A percentile compares a stretch with the other conserved stretches of the same genome.
phyloP scores from a whole-genome alignment of 2,888 invertebrate species.

The Melinaea marsaeus region DNA sequence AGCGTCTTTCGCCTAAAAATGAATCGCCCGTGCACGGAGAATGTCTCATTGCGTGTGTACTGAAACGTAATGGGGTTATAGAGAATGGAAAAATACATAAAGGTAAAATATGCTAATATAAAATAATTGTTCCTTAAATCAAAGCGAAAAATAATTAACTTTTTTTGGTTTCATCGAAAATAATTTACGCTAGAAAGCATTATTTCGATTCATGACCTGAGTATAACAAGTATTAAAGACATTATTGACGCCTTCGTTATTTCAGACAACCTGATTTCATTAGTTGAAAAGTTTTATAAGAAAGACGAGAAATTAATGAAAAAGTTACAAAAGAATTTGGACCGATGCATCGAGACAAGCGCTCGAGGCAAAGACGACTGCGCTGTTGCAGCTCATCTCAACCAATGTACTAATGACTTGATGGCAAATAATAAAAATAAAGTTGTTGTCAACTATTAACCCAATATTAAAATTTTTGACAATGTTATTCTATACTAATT shows the following conservation, averaged over 20 bases:
- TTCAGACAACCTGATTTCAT: slow-evolving; percentile 54
- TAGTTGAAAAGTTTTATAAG: slow-evolving; percentile 64
- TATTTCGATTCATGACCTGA: too few species aligned
- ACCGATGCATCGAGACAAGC: slow-evolving; percentile 60
- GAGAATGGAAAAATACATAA: slow-evolving; percentile 60
- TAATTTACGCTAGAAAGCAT: too few species aligned
- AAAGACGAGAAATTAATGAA: slow-evolving; percentile 65
- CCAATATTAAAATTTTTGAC: too few species aligned
- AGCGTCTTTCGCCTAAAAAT: slow-evolving; percentile 56
- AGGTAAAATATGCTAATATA: slow-evolving; percentile 42
- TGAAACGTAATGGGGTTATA: slow-evolving; percentile 65
- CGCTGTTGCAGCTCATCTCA: slow-evolving; percentile 55
- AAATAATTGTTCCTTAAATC: too few species aligned
- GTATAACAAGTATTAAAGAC: too few species aligned
- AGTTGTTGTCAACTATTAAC: slow-evolving; percentile 54
- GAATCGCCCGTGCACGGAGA: slow-evolving; percentile 67
- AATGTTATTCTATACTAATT: too few species aligned
- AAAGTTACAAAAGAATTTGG: slow-evolving; percentile 62
- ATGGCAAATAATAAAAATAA: slow-evolving; percentile 63
- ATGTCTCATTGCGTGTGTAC: slow-evolving; percentile 67
- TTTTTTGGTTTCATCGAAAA: too few species aligned
- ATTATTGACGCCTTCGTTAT: slow-evolving; percentile 18
- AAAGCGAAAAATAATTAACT: too few species aligned
- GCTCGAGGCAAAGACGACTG: slow-evolving; percentile 53
- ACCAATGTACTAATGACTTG: slow-evolving; percentile 66